Evolutionary conservation across 2,797 vertebrate genomes (phyloP).

Genomic region (Clarias laeviceps): DNA sequence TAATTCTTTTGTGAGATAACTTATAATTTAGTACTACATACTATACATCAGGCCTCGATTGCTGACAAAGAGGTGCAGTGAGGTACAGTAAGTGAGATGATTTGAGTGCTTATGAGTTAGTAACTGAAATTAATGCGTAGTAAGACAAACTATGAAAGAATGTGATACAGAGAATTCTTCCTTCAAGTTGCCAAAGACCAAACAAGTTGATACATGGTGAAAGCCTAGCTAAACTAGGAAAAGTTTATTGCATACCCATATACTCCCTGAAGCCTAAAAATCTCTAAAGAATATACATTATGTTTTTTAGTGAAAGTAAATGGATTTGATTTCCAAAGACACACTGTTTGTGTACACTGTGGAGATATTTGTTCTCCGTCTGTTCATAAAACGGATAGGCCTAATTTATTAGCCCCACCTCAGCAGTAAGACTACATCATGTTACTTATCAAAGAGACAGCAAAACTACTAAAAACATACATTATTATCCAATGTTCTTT

Average conservation of each 20-base stretch:
- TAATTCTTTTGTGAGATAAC: too few species aligned
- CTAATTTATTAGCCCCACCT: not conserved
- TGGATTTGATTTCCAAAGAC: not conserved
- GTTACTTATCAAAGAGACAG: not conserved
- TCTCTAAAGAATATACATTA: conserved; percentile 57
- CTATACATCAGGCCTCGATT: not conserved
- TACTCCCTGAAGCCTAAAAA: not conserved
- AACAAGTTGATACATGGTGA: conserved; percentile 39
- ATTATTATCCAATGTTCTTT: not conserved
- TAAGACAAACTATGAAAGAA: not conserved
- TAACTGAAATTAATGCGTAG: not conserved
- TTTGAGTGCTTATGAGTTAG: not conserved
- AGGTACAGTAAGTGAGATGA: not conserved
- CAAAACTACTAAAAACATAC: not conserved
- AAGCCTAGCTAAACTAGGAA: conserved; percentile 22
- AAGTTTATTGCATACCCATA: not conserved
- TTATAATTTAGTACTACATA: not conserved
- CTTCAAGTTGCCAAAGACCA: conserved; percentile 50
- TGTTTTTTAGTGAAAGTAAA: conserved; percentile 62
- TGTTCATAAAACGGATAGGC: not conserved
- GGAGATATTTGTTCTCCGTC: not conserved
- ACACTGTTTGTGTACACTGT: not conserved
- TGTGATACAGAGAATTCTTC: not conserved
- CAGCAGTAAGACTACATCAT: not conserved
- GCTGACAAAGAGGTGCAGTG: not conserved